phyloP scores from a whole-genome alignment of 2,797 vertebrate genomes.

The Spizella passerina region DNA sequence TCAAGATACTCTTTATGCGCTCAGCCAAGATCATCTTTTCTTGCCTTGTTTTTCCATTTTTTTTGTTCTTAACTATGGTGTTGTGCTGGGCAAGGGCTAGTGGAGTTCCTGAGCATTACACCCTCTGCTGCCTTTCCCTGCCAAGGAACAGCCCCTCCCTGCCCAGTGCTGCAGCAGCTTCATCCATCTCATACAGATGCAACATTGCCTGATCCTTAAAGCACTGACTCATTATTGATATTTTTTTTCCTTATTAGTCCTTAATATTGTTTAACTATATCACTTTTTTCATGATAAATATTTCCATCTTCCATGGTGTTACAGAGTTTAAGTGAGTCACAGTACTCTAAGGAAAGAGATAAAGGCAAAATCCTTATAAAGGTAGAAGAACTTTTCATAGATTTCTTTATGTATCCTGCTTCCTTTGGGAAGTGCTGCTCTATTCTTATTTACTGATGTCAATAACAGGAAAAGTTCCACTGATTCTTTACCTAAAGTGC shows the following conservation, averaged over 20 bases:
- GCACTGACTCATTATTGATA: neutral
- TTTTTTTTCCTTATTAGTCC: neutral
- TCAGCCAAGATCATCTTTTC: constrained; percentile 12
- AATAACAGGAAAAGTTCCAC: fast-evolving
- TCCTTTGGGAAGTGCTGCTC: neutral
- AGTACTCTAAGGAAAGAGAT: neutral
- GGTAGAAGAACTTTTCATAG: neutral
- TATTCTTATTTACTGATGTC: neutral
- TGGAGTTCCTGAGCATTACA: constrained; percentile 28
- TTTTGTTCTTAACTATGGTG: neutral
- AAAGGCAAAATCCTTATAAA: neutral
- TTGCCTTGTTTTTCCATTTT: constrained; percentile 25
- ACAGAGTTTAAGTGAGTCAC: neutral
- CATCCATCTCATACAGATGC: neutral
- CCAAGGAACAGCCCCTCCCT: constrained; percentile 29
- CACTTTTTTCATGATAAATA: neutral
- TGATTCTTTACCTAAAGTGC: neutral
- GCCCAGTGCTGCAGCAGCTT: neutral
- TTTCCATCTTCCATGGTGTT: neutral
- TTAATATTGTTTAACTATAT: neutral
- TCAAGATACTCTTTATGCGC: neutral
- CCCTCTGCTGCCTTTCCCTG: neutral
- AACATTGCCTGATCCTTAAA: neutral
- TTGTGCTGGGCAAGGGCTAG: constrained; percentile 37
- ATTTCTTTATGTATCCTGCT: neutral